Conservation (phyloP, 1,140 invertebrate species). For the Mizuhopecten yessoensis region DNA sequence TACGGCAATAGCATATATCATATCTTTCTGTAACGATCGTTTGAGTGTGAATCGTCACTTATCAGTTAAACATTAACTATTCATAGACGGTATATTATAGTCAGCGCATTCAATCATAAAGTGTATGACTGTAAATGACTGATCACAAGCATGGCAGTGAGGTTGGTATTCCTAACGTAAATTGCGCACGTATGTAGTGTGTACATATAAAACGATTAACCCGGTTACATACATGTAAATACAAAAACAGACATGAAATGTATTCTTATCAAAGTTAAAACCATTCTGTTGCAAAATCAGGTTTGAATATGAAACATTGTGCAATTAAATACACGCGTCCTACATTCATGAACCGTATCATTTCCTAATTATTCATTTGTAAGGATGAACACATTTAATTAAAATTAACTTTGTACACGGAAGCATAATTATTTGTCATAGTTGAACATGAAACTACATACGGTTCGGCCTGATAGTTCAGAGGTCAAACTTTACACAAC, state of each 20-base stretch:
- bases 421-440: neutral
- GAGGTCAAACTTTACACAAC: neutral
- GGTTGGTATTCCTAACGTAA: no score
- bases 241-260: neutral
- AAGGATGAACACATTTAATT: neutral
- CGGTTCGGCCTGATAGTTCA: neutral
- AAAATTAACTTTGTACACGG: neutral
- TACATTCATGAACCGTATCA: neutral
- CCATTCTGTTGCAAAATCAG: neutral
- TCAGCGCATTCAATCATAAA: no score
- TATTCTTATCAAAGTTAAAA: neutral
- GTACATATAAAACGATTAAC: no score
- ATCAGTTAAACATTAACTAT: no score
- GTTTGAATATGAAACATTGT: neutral
- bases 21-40: no score
- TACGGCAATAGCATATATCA: no score
- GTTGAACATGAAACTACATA: conserved; percentile 1
- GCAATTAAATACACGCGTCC: neutral
- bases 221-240: no score
- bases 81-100: no score
- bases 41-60: no score
- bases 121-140: no score
- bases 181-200: no score
- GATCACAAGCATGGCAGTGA: no score
- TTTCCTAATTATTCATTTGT: neutral